These are phyloP conservation scores for Drosophila ambigua DNA, from an alignment of 1,140 invertebrate species.

Conservation along the genomic window DNA sequence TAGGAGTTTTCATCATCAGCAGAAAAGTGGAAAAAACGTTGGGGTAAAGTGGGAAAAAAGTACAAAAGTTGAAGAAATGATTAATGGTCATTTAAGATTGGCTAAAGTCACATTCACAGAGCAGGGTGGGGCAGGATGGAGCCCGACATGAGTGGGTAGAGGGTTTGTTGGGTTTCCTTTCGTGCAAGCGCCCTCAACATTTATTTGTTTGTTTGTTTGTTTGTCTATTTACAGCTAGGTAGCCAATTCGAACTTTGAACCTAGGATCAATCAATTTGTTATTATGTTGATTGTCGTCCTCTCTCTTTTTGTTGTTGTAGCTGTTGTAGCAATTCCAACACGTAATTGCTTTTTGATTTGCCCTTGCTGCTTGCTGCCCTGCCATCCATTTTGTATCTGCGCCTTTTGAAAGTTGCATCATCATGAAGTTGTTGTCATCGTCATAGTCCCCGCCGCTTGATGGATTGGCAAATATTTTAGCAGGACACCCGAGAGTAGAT, in stretches of 20 bases:
- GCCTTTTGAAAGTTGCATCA: conserved; percentile 73
- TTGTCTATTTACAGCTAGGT: conserved; percentile 80
- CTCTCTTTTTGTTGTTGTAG: conserved; percentile 18
- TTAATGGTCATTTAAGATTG: conserved; percentile 82
- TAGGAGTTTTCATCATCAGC: conserved; percentile 30
- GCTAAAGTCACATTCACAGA: conserved; percentile 58
- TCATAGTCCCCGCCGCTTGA: conserved; percentile 44
- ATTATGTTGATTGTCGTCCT: conserved; percentile 75
- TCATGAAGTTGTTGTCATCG: conserved; percentile 71
- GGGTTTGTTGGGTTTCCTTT: no score
- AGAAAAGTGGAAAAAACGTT: conserved; percentile 5
- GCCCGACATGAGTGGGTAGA: neutral
- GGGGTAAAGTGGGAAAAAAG: conserved; percentile 23
- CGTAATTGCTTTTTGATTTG: conserved; percentile 80
- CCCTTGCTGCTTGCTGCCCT: conserved; percentile 29
- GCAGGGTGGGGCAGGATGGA: conserved; percentile 2
- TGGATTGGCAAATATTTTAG: conserved; percentile 78
- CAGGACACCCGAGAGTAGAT: conserved; percentile 46
- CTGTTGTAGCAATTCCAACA: conserved; percentile 60
- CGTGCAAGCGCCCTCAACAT: conserved; percentile 42
- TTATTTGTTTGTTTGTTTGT: conserved; percentile 61
- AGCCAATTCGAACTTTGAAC: conserved; percentile 80
- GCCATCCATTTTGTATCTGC: conserved; percentile 24
- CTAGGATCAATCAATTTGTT: conserved; percentile 79
- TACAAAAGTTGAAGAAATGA: conserved; percentile 68